phyloP scores from a whole-genome alignment of 2,113 vertebrate genomes.

The Gymnobelideus leadbeateri region DNA sequence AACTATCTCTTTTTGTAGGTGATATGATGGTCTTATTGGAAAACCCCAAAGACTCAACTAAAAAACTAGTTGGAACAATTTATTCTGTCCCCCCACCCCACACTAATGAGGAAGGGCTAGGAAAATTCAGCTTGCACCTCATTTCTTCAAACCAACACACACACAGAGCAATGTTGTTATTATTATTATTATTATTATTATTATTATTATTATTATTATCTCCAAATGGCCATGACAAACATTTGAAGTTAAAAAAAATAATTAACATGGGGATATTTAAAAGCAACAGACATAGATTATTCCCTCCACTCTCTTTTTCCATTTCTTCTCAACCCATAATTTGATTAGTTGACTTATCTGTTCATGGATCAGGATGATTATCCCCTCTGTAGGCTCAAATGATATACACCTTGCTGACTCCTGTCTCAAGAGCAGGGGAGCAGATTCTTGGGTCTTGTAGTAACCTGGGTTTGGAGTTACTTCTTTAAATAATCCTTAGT shows the following conservation, averaged over 20 bases:
- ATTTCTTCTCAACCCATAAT: not conserved
- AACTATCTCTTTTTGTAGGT: no score
- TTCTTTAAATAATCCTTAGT: not conserved
- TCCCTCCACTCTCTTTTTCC: not conserved
- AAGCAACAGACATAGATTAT: not conserved
- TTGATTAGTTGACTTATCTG: not conserved
- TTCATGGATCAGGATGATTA: not conserved
- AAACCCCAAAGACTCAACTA: no score
- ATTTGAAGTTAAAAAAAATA: not conserved
- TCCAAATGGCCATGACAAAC: not conserved
- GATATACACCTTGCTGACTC: not conserved
- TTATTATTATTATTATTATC: not conserved
- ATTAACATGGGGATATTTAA: not conserved
- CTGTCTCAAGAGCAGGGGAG: not conserved
- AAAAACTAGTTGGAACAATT: no score
- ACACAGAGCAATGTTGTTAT: no score
- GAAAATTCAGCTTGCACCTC: not conserved
- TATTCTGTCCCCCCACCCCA: no score
- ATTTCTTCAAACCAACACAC: not conserved
- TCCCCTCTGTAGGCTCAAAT: not conserved
- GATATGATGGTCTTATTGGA: no score
- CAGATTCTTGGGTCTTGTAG: not conserved
- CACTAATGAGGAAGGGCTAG: not conserved
- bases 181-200: no score
- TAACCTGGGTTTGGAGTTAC: not conserved